Evolutionary conservation across 1,140 invertebrate species (phyloP).

Genomic region (Rhagoletis zephyria): DNA sequence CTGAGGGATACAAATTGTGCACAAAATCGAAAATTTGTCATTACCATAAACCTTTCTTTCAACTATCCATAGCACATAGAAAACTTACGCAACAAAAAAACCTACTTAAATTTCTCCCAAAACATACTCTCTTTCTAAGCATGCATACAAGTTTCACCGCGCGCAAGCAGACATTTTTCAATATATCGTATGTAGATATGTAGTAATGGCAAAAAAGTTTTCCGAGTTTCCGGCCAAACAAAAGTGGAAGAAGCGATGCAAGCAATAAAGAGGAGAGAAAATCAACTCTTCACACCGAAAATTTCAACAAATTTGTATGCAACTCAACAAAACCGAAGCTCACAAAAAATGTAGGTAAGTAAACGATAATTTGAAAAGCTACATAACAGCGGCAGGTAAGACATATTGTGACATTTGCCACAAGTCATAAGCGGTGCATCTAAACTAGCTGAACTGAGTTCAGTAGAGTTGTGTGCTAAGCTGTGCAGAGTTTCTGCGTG

Average conservation of each 20-base stretch:
- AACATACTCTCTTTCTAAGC: neutral
- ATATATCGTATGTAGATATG: neutral
- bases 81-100: neutral
- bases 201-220: neutral
- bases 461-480: neutral
- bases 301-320: conserved; percentile 18
- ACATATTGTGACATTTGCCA: conserved; percentile 37
- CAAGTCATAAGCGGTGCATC: neutral
- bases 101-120: neutral
- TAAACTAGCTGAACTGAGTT: neutral
- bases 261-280: neutral
- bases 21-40: no score
- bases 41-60: neutral
- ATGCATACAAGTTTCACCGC: neutral
- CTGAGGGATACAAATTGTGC: no score
- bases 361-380: conserved; percentile 14
- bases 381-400: neutral
- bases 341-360: neutral
- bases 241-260: neutral
- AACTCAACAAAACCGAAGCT: neutral
- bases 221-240: neutral
- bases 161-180: neutral
- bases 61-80: neutral
- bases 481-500: no score
- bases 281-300: neutral